phyloP scores from a whole-genome alignment of 2,113 vertebrate genomes.

The Lepus americanus region DNA sequence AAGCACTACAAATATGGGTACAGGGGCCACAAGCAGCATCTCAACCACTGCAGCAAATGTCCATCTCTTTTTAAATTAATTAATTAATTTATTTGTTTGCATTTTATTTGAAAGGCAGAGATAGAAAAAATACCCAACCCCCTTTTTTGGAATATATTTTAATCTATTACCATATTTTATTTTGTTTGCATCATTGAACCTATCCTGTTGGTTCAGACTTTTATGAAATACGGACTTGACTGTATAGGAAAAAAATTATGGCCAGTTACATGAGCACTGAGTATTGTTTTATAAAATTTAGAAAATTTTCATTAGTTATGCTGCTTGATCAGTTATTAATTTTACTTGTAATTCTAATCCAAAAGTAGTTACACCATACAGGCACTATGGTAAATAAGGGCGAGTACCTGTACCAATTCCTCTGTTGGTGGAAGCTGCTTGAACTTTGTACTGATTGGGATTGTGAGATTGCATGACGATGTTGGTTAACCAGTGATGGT shows the following conservation, averaged over 20 bases:
- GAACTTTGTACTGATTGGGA: not conserved
- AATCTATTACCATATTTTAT: slow-evolving; percentile 51
- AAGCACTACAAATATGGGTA: too few species aligned
- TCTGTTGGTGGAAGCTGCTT: not conserved
- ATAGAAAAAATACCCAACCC: too few species aligned
- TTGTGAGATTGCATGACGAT: not conserved
- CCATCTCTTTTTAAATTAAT: too few species aligned
- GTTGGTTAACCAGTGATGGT: not conserved
- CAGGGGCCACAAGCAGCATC: too few species aligned
- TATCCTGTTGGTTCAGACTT: not conserved
- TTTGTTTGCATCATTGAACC: slow-evolving; percentile 22
- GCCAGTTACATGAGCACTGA: not conserved
- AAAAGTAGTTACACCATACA: not conserved
- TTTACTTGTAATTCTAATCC: slow-evolving; percentile 21
- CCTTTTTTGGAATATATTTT: not conserved
- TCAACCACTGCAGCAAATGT: too few species aligned
- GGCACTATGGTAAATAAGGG: not conserved
- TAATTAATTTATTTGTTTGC: too few species aligned
- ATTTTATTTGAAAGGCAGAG: too few species aligned
- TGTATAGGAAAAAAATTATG: not conserved
- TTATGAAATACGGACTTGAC: slow-evolving; percentile 30
- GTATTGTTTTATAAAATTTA: not conserved
- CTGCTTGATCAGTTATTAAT: not conserved
- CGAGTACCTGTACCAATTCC: not conserved
- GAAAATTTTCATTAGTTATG: not conserved